Conservation (phyloP, 2,113 vertebrate genomes). For the Pica pica region DNA sequence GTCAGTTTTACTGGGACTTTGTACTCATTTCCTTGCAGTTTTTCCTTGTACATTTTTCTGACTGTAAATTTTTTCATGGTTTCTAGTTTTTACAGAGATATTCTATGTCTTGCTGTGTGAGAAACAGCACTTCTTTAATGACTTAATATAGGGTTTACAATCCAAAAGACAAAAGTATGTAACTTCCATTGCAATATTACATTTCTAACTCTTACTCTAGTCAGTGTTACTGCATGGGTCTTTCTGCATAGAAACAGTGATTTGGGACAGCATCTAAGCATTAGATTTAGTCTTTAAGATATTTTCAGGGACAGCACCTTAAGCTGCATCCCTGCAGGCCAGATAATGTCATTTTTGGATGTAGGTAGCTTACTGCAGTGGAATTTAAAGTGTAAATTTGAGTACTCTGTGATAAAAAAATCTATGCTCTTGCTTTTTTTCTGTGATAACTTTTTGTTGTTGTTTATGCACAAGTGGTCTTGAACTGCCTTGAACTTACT, state of each 20-base stretch:
- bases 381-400: neutral
- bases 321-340: neutral
- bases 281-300: neutral
- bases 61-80: neutral
- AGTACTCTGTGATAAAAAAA: neutral
- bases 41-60: neutral
- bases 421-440: neutral
- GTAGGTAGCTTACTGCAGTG: neutral
- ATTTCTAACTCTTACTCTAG: neutral
- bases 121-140: neutral
- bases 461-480: neutral
- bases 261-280: neutral
- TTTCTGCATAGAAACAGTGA: neutral
- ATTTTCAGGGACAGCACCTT: neutral
- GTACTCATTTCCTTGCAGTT: neutral
- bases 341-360: neutral
- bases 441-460: neutral
- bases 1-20: neutral
- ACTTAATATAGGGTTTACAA: neutral
- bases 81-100: slow-evolving; percentile 5
- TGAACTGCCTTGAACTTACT: neutral
- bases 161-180: neutral
- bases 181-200: neutral
- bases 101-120: neutral
- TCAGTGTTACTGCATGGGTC: neutral